phyloP scores from a whole-genome alignment of 2,888 invertebrate genomes.

The Ommatoiulus sabulosus region DNA sequence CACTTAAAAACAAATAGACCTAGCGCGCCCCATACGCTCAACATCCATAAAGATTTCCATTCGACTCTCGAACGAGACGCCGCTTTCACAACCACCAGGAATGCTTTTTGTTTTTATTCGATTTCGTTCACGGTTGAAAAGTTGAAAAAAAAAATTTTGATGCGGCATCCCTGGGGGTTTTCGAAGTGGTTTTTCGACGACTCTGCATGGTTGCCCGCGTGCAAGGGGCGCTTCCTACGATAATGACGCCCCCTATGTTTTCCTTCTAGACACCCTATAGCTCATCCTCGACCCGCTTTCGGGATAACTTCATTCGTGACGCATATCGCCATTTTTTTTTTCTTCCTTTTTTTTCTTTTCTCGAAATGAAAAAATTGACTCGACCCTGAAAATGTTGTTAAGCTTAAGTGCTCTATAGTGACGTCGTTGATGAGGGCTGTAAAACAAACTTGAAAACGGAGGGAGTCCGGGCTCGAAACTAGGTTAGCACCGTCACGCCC shows the following conservation, averaged over 20 bases:
- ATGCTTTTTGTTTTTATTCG: background rate
- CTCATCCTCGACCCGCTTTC: constrained; percentile 24
- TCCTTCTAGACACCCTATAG: background rate
- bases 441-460: background rate
- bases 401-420: constrained; percentile 12
- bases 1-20: background rate
- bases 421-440: background rate
- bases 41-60: constrained; percentile 10
- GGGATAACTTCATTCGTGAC: background rate
- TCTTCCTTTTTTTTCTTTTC: background rate
- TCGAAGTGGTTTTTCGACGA: background rate
- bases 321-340: background rate
- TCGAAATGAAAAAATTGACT: background rate
- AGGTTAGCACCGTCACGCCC: constrained; percentile 7
- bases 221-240: constrained; percentile 4
- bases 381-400: constrained; percentile 28
- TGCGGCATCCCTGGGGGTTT: background rate
- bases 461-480: background rate
- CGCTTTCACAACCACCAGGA: background rate
- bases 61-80: background rate
- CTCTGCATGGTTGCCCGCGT: constrained; percentile 19
- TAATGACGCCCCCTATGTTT: constrained; percentile 10
- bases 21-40: background rate
- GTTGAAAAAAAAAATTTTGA: background rate
- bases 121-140: background rate